A percentile compares a stretch with the other conserved stretches of the same genome.
Evolutionary conservation across 2,888 invertebrate genomes (phyloP).

Genomic region (Ommatoiulus sabulosus): DNA sequence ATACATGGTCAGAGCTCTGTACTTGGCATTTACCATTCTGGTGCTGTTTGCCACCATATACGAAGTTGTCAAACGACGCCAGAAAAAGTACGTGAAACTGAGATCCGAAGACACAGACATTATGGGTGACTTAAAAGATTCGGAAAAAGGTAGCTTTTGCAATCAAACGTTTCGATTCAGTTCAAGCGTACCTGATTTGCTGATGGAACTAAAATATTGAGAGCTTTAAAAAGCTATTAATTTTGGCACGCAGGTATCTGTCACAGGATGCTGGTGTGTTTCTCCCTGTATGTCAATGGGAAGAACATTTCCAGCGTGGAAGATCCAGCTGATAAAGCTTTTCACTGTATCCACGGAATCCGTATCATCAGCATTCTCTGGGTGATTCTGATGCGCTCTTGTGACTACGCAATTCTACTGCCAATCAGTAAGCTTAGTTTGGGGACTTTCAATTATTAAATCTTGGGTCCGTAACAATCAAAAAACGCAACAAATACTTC

Average conservation of each 20-base stretch:
- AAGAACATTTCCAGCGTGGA: background rate
- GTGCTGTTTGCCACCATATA: background rate
- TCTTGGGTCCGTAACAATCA: background rate
- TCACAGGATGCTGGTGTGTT: background rate
- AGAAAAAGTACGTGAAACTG: background rate
- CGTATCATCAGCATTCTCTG: conserved; percentile 73
- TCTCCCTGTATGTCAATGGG: background rate
- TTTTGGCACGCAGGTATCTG: no score
- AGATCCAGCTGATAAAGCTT: background rate
- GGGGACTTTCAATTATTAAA: no score
- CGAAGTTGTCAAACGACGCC: background rate
- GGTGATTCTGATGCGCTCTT: conserved; percentile 72
- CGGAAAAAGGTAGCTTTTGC: background rate
- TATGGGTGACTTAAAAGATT: background rate
- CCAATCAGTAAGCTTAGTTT: conserved; percentile 50
- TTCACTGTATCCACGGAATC: conserved; percentile 69
- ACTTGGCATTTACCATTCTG: background rate
- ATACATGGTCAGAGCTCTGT: background rate
- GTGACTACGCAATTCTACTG: conserved; percentile 3
- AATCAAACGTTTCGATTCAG: no score
- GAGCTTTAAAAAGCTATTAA: background rate
- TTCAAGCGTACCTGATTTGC: no score
- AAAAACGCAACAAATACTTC: background rate
- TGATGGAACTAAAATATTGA: background rate
- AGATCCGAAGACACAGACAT: no score